These are phyloP conservation scores for Edolisoma coerulescens DNA, from an alignment of 2,113 vertebrate species.

Conservation along the genomic window DNA sequence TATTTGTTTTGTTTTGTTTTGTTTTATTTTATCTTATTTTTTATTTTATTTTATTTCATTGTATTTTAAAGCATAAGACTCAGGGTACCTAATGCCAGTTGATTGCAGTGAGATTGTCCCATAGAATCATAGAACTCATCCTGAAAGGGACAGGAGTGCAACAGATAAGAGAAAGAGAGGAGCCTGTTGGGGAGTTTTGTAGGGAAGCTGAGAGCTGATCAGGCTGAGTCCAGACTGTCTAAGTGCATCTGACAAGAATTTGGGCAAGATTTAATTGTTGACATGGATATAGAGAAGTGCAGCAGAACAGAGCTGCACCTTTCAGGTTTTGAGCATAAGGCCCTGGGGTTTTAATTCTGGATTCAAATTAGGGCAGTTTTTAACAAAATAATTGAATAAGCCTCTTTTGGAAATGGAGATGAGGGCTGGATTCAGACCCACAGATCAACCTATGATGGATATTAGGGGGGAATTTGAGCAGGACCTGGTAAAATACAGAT, in stretches of 20 bases:
- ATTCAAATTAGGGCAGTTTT: background rate
- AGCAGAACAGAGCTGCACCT: background rate
- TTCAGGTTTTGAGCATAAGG: background rate
- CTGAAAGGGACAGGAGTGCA: background rate
- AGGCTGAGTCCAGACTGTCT: background rate
- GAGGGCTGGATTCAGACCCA: background rate
- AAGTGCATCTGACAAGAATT: background rate
- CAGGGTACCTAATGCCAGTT: no score
- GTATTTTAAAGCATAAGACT: background rate
- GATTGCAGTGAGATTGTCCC: background rate
- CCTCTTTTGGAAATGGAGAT: background rate
- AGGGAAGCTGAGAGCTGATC: background rate
- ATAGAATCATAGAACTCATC: background rate
- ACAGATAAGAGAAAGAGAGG: background rate
- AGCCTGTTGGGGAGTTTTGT: background rate
- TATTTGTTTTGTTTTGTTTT: background rate
- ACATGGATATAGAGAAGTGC: no score
- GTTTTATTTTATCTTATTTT: background rate
- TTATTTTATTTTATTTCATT: background rate
- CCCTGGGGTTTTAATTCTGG: fast-evolving
- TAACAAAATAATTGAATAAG: background rate
- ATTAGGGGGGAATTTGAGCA: background rate
- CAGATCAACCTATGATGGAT: background rate
- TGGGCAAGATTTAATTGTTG: background rate
- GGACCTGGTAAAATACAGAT: background rate